Evolutionary conservation across 1,140 invertebrate genomes (phyloP), one percentile per base, ranked within the genome.

Genomic region (Apis laboriosa): DNA sequence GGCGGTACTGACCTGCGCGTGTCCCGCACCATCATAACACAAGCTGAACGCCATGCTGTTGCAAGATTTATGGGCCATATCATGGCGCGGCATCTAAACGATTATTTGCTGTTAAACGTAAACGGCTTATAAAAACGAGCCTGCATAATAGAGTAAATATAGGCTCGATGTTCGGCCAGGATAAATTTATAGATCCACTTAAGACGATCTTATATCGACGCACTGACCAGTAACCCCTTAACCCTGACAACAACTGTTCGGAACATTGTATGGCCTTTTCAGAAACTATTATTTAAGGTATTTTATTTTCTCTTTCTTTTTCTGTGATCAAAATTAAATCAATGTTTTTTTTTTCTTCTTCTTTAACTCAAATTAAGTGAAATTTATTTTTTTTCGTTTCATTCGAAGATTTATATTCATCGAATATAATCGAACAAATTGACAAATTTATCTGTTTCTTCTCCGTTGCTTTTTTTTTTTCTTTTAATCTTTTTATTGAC

Each of bases 141-240:
- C 90, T 92, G 90, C 92, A 93, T 93, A 93, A 94, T 94, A 93
- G 93, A 93, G 92, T 94, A 94, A 94, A 94, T 93, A 93, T 93
- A 93, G 93, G 91, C 91, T 92, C 88, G 88, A 88, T 90, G 86
- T 87, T 89, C 83, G 56, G 66, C 58, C 72, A 60, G 61, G 78
- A 70, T 85, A 86, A 91, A 94, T 93, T 93, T 93, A 93, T 93
- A 92, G 92, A 88, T 90, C 91, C 92, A 93, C 92, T 93, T 93
- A 93, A 86, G 76, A 81, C 83, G 87, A 88, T 88, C 88, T 83
- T 15, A 67, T 60, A 88, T 85, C 80, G 68, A 77, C 80, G 74
- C 68, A 66, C 66, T 80, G 72, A 85, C 79, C 83, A 43, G 51
- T 66, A 88, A 79, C 61, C 77, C 34, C 49, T 83, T 89, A 85